Base-by-base conservation (phyloP, 1,140 invertebrate genomes). In the Papilio dardanus region DNA sequence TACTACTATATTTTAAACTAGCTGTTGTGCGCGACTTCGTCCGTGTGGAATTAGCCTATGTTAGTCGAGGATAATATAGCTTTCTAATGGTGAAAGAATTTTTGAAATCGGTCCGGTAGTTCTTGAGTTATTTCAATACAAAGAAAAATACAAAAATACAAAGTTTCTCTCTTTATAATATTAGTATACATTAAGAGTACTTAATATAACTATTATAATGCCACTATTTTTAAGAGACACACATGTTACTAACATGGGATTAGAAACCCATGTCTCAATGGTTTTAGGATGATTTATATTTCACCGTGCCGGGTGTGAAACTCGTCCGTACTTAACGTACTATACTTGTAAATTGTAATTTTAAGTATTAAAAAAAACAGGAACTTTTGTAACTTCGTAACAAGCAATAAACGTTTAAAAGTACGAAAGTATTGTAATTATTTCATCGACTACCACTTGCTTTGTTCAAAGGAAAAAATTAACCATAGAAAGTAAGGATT, bases 371-470 rank as follows among this genome's bases (percentile, higher is more conserved):
- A 24, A 37, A 54, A 24, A 7, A 54, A 28, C 21, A 19, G 7
- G 12, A 24, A n/a, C n/a, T n/a, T n/a, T n/a, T n/a, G n/a, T n/a
- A 54, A 54, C 21, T 10, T 54, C 3, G 0, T 54, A 54, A 54
- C 21, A 54, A 12, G 50, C 5, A 28, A 54, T 21, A 54, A 54
- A 33, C 3, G 66, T 71, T 71, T 14, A 28, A 31, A 54, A 16
- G n/a, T 10, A 71, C 12, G 12, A 21, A 71, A 71, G 69, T 54
- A 33, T 71, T 31, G 46, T 73, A 73, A 73, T 73, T 73, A 73
- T 54, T 73, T 73, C 71, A 73, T 58, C 71, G 71, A 58, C 71
- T 21, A 54, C 28, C 42, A 28, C 71, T 73, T 40, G 24, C 71
- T 54, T 73, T 73, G 24, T 28, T 21, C 12, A 54, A 30, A 71